Evolutionary conservation across 2,113 vertebrate genomes (phyloP), one percentile per base, ranked within the genome.

Genomic region (Proterorhinus semilunaris): DNA sequence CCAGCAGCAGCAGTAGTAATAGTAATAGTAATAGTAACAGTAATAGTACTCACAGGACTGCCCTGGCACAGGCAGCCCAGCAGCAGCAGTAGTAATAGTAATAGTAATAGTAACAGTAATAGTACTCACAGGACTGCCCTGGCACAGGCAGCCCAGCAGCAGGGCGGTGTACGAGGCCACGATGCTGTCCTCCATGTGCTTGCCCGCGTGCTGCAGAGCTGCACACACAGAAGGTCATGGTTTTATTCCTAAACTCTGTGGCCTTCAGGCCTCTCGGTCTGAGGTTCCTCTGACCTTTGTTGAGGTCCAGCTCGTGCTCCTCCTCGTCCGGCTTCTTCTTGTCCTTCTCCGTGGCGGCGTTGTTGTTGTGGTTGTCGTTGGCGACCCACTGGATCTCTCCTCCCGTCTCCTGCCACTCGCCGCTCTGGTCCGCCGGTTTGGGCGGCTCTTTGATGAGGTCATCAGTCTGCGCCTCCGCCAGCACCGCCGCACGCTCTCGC

Each of bases 181-280:
- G 2, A 99, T 99, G 88, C 95, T 98, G 85, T 99, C 97, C 91
- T 99, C 97, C 97, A 99, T 99, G 94, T 99, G 96, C 92, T 98
- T 99, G 84, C 97, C 97, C 84, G 97, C 97, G 66, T 99, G 97
- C 78, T 98, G 96, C 90, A 99, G 95, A 85, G 97, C 97, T 99
- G 88, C 9, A 43, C 58, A 45, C 46, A 10, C 75, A 65, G 0
- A 9, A 59, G 48, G 45, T 62, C 1, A 49, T n/a, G 4, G 3
- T 36, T 36, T 36, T 36, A 36, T 36, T 36, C 27, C n/a, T n/a
- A n/a, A n/a, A n/a, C n/a, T n/a, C n/a, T n/a, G n/a, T n/a, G n/a
- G n/a, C n/a, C 4, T 36, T 36, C 2, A 36, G 27, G 7, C 10
- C 46, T 47, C 46, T 47, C 4, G 7, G 46, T 47, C 7, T 53